These are phyloP conservation scores for Psephotus haematonotus DNA, from an alignment of 2,113 vertebrate genomes.

Conservation along the genomic window DNA sequence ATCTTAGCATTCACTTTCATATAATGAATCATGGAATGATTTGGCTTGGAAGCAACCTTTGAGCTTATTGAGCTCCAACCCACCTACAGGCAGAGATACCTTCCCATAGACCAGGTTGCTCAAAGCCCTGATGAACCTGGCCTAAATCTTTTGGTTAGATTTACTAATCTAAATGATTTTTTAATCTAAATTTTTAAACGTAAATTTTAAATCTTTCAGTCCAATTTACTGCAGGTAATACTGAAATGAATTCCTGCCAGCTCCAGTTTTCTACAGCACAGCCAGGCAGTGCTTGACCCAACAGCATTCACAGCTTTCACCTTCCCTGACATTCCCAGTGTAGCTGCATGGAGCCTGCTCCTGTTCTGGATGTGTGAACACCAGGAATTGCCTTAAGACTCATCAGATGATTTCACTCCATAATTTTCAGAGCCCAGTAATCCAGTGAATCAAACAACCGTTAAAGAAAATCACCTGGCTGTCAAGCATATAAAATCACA, in stretches of 20 bases:
- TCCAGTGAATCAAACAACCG: neutral
- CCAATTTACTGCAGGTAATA: neutral
- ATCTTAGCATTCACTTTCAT: neutral
- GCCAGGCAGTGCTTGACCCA: accelerated
- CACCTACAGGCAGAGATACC: neutral
- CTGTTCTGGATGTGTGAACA: accelerated
- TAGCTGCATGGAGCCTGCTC: neutral
- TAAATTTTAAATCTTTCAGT: neutral
- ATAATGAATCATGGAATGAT: neutral
- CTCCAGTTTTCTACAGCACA: neutral
- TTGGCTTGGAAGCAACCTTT: neutral
- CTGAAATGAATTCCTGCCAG: no score
- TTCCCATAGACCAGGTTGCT: neutral
- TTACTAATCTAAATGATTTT: neutral
- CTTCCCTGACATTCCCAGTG: neutral
- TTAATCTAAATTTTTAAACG: neutral
- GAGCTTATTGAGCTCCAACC: neutral
- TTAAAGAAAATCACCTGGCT: no score
- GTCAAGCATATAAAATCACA: neutral
- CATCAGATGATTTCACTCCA: neutral
- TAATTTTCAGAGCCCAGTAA: neutral
- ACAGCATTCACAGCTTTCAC: neutral
- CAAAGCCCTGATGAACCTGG: neutral
- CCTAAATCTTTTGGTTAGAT: neutral
- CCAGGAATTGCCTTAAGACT: neutral